Base-by-base conservation (phyloP, 2,797 vertebrate species). In the Carapus acus region DNA sequence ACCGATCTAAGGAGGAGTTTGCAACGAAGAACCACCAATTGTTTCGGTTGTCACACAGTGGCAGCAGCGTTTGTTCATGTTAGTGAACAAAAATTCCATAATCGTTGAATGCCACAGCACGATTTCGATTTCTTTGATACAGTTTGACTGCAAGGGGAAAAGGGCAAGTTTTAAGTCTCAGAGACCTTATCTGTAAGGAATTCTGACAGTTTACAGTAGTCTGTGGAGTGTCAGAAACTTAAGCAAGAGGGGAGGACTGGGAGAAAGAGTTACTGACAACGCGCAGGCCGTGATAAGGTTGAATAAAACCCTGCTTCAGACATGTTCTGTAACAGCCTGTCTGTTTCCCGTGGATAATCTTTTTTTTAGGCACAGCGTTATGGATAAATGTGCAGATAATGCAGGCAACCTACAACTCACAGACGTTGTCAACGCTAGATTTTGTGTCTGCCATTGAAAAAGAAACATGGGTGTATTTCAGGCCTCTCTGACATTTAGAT, bases 161-260 rank as follows among this genome's bases (percentile, higher is more conserved):
- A 40, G 42, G 38, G 42, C 27, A n/a, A 40, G 53, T 47, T 57
- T 16, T n/a, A n/a, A 45, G 44, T 37, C 31, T 21, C 38, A 1
- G 21, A 43, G 19, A 58, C 43, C 54, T 78, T 82, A 81, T 83
- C 80, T 60, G 65, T 23, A 54, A 74, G 73, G 74, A 72, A 67
- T 69, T 70, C 71, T 49, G 69, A 19, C 53, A 49, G 72, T 71
- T 71, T 78, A 74, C 75, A 78, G 81, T 80, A 74, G 75, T 76
- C 77, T 84, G 83, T 43, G 52, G 62, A 44, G 54, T 61, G 76
- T 87, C 80, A 54, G 23, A 79, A 60, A 45, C 29, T 8, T 57
- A 79, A 59, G 65, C 65, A 51, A 31, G 56, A 70, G 59, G 71
- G 79, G 73, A 77, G 77, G 74, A 70, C 62, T 55, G 67, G 69